Evolutionary conservation across 2,113 vertebrate species (phyloP).

Genomic region (Bubalus kerabau): DNA sequence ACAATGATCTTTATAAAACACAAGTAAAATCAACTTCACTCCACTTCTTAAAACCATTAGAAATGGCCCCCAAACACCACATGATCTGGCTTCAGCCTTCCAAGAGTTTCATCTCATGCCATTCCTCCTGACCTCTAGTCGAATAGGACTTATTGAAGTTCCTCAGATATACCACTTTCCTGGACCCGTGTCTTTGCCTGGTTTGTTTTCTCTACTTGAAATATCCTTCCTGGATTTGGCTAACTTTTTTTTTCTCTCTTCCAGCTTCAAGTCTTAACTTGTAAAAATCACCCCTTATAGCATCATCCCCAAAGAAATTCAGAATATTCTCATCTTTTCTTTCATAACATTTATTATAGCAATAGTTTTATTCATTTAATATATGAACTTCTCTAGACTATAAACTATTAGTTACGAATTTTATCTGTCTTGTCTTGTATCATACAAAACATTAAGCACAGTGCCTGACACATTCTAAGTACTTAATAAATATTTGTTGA

Average conservation of each 20-base stretch:
- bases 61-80: neutral
- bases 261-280: neutral
- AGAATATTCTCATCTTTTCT: neutral
- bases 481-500: neutral
- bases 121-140: neutral
- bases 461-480: neutral
- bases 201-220: neutral
- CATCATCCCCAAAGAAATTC: neutral
- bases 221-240: neutral
- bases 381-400: neutral
- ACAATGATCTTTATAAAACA: neutral
- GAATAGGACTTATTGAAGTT: neutral
- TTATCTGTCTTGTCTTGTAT: neutral
- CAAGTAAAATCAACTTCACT: neutral
- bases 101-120: neutral
- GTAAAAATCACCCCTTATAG: neutral
- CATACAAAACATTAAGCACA: neutral
- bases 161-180: neutral
- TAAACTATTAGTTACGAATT: neutral
- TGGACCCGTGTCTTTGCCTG: neutral
- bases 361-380: neutral
- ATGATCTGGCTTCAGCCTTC: neutral
- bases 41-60: neutral
- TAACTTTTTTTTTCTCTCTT: neutral
- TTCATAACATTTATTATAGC: neutral